Evolutionary conservation across 2,888 invertebrate species (phyloP), one percentile per base, ranked within the genome.

Genomic region (Euspilapteryx auroguttella): DNA sequence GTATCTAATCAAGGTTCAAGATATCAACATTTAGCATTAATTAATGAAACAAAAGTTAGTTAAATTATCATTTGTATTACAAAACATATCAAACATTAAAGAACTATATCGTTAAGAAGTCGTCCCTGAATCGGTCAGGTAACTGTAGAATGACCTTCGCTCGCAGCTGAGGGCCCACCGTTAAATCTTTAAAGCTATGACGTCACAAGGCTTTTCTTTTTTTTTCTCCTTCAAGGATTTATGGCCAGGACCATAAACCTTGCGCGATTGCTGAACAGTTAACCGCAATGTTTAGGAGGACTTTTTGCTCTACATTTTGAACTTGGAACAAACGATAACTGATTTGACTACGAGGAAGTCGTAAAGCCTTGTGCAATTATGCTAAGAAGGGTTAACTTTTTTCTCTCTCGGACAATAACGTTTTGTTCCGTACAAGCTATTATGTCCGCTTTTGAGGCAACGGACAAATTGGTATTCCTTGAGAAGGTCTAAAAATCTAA

Each of bases 261-360:
- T 50, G 45, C 58, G 58, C 58, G 54, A 71, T 73, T 73, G 69
- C 69, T 69, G 57, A 62, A 71, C 69, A 58, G 62, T 63, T 64
- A 69, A 73, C 73, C 75, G 65, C 73, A 73, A 66, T 64, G 58
- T 62, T 66, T 59, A 59, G 69, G 25, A 32, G 22, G 29, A 33
- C 38, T 66, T 69, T 71, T 68, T 73, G 71, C 75, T 71, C 71
- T 45, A 71, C n/a, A 52, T 69, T 75, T 55, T 29, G 35, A 44
- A 52, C 45, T 47, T 47, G 48, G 45, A 44, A 48, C 56, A 49
- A 43, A 49, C 55, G 45, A 39, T 12, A n/a, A 9, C 25, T n/a
- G 14, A 12, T 20, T 42, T 38, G 37, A 37, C 37, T 32, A 44
- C 49, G 25, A 49, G 55, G 57, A 57, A 57, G 55, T 57, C 49